Evolutionary conservation across 1,140 invertebrate species (phyloP), one percentile per base, ranked within the genome.

Genomic region (Ceratina australensis): DNA sequence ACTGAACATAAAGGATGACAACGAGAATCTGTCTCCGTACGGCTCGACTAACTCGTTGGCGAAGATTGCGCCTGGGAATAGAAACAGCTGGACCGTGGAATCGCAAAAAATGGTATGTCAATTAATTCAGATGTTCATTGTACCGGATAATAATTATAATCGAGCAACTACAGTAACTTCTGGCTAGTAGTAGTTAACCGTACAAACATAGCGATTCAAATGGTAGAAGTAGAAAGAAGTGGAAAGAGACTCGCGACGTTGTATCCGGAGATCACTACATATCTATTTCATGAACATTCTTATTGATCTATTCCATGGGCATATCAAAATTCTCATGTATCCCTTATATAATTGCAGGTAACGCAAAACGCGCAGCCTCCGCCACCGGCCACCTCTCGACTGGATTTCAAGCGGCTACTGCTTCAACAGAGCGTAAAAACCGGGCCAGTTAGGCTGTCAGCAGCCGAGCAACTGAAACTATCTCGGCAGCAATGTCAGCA

Each of bases 391-490:
- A 96, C 95, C 7, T 95, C 95, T 1, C 92, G 95, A 71, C 90
- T 96, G 84, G 97, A 97, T 89, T 97, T 97, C 87, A 97, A 97
- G 89, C 94, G 95, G 84, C 90, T 97, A 16, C 91, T 97, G 2
- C 91, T 96, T 8, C 95, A 96, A 82, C 95, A 95, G 64, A 94
- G 94, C 79, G 92, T 94, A 10, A 93, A 95, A 91, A 91, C 93
- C 73, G 91, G 93, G 87, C 93, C 94, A 77, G 90, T 93, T 12
- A 96, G 96, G 84, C 88, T 96, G 0, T 97, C 96, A 18, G 97
- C 97, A 7, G 96, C 97, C 4, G 96, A 98, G 89, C 94, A 96
- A 88, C 88, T 98, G 8, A 96, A 96, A 91, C 90, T 96, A 42
- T 95, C 95, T 0, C 95, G 94, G 86, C 94, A 95, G 82, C 93